phyloP scores from a whole-genome alignment of 2,888 invertebrate species.

The Yponomeuta evonymella region DNA sequence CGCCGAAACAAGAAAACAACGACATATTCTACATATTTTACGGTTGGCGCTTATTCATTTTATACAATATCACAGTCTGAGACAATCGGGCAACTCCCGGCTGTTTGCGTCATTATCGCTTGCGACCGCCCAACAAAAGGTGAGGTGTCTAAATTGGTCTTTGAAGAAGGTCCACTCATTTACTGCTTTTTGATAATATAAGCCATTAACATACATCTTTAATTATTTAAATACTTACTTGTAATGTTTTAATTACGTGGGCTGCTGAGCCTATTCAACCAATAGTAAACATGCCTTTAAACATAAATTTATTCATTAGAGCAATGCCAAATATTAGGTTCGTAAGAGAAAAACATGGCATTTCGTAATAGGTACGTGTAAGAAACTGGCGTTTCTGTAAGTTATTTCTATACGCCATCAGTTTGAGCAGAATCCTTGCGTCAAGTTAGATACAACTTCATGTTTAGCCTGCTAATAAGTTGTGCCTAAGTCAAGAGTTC shows the following conservation, averaged over 20 bases:
- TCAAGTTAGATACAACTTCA: too few relatives aligned
- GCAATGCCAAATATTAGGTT: not conserved
- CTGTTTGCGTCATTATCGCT: too few relatives aligned
- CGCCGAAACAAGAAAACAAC: not conserved
- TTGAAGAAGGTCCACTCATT: too few relatives aligned
- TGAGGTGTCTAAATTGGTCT: too few relatives aligned
- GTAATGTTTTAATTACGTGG: not conserved
- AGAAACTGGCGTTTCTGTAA: not conserved
- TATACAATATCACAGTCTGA: not conserved
- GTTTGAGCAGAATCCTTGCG: too few relatives aligned
- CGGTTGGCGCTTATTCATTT: not conserved
- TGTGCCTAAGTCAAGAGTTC: too few relatives aligned
- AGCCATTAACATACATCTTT: too few relatives aligned
- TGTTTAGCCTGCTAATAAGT: too few relatives aligned
- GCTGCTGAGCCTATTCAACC: not conserved
- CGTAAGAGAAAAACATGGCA: not conserved
- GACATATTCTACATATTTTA: not conserved
- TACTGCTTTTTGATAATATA: too few relatives aligned
- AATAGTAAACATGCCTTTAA: not conserved
- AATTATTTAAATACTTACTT: not conserved
- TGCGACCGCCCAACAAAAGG: too few relatives aligned
- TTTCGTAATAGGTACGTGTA: not conserved
- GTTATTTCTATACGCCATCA: not conserved
- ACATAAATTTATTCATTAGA: not conserved
- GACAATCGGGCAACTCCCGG: too few relatives aligned